These are phyloP conservation scores for Microcebus murinus DNA, from an alignment of 2,113 vertebrate genomes.

Conservation along the genomic window DNA sequence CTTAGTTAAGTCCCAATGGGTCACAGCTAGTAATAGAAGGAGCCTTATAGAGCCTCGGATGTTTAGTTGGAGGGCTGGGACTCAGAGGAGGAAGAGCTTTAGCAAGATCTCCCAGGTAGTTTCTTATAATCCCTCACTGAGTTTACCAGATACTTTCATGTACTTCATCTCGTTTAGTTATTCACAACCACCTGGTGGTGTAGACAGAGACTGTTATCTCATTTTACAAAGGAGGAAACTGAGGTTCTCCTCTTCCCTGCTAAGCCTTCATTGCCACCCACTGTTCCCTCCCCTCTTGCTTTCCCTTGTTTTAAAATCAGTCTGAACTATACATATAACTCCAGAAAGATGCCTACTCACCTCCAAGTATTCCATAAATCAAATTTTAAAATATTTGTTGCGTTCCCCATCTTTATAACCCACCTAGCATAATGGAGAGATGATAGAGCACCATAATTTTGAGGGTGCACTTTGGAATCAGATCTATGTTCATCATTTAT, in stretches of 20 bases:
- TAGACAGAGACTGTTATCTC: not conserved
- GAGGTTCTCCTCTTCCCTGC: not conserved
- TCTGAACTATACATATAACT: not conserved
- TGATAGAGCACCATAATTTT: not conserved
- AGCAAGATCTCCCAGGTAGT: not conserved
- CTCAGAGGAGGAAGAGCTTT: not conserved
- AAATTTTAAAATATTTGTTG: not conserved
- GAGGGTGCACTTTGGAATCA: not conserved
- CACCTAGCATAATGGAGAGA: not conserved
- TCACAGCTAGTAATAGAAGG: not conserved
- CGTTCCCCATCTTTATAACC: not conserved
- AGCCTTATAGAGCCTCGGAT: not conserved
- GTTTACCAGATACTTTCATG: not conserved
- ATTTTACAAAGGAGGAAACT: slow-evolving; percentile 30
- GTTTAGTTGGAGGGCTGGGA: not conserved
- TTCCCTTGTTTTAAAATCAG: not conserved
- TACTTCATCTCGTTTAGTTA: not conserved
- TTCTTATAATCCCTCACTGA: not conserved
- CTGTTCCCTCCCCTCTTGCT: not conserved
- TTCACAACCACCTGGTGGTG: not conserved
- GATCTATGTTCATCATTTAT: not conserved
- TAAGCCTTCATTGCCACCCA: not conserved
- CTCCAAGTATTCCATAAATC: not conserved
- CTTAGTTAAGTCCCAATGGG: not conserved
- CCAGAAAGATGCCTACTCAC: not conserved